Percentiles rank a stretch among this genome's conserved stretches.
These are phyloP conservation scores for Conchocele bisecta DNA, from an alignment of 2,888 invertebrate genomes.

Conservation along the genomic window DNA sequence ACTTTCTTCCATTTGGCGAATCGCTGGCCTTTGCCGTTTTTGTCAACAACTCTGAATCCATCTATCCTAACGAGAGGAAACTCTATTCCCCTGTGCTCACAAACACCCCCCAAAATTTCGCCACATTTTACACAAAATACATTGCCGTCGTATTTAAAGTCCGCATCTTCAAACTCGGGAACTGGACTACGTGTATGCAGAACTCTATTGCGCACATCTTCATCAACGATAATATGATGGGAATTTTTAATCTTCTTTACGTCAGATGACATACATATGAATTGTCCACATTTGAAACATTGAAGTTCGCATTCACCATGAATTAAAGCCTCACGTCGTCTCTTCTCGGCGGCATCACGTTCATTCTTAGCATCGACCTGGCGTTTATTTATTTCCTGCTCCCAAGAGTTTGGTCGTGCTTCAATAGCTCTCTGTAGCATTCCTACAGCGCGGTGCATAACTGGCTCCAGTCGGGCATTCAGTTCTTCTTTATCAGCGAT, in stretches of 20 bases:
- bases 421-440: conserved; percentile 51
- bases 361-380: conserved; percentile 65
- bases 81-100: conserved; percentile 53
- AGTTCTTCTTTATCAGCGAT: conserved; percentile 76
- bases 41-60: conserved; percentile 64
- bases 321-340: conserved; percentile 17
- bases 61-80: conserved; percentile 67
- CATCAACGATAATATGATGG: conserved; percentile 71
- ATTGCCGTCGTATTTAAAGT: conserved; percentile 57
- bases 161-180: conserved; percentile 40
- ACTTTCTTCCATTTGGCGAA: conserved; percentile 70
- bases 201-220: conserved; percentile 56
- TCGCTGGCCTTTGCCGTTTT: conserved; percentile 51
- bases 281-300: conserved; percentile 72
- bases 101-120: conserved; percentile 63
- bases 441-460: conserved; percentile 77
- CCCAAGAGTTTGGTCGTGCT: conserved; percentile 34
- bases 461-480: conserved; percentile 75
- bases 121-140: conserved; percentile 65
- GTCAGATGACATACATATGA: conserved; percentile 70
- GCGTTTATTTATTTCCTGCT: conserved; percentile 41
- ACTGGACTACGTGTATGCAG: conserved; percentile 30
- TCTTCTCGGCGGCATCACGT: conserved; percentile 53
- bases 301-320: conserved; percentile 68
- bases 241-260: conserved; percentile 67